Evolutionary conservation across 2,113 vertebrate genomes (phyloP), one percentile per base, ranked within the genome.

Genomic region (Aviceda subcristata): DNA sequence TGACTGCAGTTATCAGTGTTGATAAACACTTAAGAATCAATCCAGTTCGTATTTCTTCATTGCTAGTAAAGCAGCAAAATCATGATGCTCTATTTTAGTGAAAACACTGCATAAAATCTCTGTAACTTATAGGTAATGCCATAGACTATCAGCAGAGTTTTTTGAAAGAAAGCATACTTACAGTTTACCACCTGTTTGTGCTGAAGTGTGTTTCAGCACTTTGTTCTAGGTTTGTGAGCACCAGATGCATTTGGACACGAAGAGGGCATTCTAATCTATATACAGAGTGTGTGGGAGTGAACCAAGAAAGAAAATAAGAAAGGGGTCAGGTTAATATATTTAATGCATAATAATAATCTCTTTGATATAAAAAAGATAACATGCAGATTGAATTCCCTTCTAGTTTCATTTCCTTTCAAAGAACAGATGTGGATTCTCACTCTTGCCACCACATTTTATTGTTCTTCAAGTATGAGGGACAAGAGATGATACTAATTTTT

Each of bases 201-300:
- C 26, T 45, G 32, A 13, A 9, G 4, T 12, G 13, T 0, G 0
- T 8, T 83, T 83, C 22, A 46, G 23, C 18, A 5, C 4, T 38
- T 43, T 30, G 16, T 57, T 63, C 19, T n/a, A 32, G n/a, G 12
- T 64, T 66, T 74, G 15, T 39, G 60, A 43, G 17, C 38, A 50
- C 69, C 24, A 13, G 32, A 7, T 60, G 24, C 27, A 10, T 76
- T 69, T 74, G 59, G n/a, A 50, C 22, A 9, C 1, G 7, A 15
- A 36, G 64, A 62, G n/a, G n/a, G 12, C 36, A 18, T 90, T 75
- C 27, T 56, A 16, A 46, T 56, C 7, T 50, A 3, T 38, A 4
- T 20, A 32, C 4, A 38, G 46, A 20, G 24, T 30, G 10, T 24
- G 15, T 26, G 21, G 11, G 30, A 81, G 7, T 16, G 22, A 67